Evolutionary conservation across 1,140 invertebrate genomes (phyloP).

Genomic region (Cherax quadricarinatus): DNA sequence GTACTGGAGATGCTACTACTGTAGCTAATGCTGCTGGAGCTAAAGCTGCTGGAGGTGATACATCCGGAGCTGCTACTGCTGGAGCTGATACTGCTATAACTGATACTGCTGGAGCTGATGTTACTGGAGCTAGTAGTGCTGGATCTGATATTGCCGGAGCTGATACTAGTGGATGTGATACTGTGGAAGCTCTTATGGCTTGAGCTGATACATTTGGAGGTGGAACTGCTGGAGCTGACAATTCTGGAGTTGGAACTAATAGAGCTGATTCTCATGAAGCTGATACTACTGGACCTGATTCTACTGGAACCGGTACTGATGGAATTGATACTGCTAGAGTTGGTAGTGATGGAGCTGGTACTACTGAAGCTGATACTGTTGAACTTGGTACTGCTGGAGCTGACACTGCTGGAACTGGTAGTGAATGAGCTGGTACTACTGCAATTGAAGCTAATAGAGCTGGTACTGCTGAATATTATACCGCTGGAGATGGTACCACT

Average conservation of each 20-base stretch:
- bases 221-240: background rate
- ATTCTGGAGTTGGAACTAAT: background rate
- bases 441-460: background rate
- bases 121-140: background rate
- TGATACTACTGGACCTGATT: background rate
- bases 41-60: background rate
- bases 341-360: background rate
- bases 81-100: background rate
- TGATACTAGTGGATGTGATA: background rate
- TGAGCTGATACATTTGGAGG: too few species aligned
- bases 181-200: too few species aligned
- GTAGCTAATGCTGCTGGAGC: background rate
- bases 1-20: background rate
- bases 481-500: background rate
- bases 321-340: background rate
- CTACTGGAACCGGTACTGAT: background rate
- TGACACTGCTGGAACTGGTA: background rate
- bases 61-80: background rate
- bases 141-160: background rate
- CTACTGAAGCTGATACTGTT: constrained; percentile 7
- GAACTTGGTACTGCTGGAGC: background rate
- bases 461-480: background rate
- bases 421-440: background rate
- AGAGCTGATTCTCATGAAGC: background rate
- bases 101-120: background rate